Conservation (phyloP, 2,797 vertebrate species). For the Xyrichtys novacula region DNA sequence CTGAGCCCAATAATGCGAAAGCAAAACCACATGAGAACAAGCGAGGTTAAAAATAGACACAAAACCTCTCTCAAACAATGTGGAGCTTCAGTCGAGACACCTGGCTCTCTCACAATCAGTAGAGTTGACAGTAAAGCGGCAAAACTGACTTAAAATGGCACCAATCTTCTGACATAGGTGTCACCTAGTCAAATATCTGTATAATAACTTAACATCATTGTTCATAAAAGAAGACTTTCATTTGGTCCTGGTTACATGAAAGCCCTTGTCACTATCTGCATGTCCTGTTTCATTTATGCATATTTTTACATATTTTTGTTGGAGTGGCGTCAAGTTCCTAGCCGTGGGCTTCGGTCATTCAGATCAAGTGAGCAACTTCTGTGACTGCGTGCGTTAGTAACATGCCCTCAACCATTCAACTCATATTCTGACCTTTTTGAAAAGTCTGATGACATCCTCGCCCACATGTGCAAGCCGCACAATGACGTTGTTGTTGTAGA, state of each 20-base stretch:
- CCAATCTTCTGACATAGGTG: not conserved
- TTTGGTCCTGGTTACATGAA: not conserved
- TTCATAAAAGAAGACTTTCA: constrained; percentile 2
- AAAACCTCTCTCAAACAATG: not conserved
- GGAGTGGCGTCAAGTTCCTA: constrained; percentile 28
- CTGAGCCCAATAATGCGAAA: constrained; percentile 5
- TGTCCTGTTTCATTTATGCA: constrained; percentile 1
- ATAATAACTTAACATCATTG: not conserved
- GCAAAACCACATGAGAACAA: constrained; percentile 4
- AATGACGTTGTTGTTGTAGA: constrained; percentile 99
- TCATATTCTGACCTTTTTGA: constrained; percentile 93
- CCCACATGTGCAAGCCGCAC: constrained; percentile 96
- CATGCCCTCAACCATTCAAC: constrained; percentile 45
- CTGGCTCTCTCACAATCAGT: constrained; percentile 5
- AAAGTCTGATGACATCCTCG: constrained; percentile 98
- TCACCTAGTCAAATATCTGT: not conserved
- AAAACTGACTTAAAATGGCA: not conserved
- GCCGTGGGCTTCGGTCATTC: constrained; percentile 29
- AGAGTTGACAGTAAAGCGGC: not conserved
- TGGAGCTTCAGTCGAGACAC: not conserved
- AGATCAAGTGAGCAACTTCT: constrained; percentile 15
- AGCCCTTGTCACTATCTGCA: not conserved
- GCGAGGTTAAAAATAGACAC: constrained; percentile 12
- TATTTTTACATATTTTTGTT: constrained; percentile 37
- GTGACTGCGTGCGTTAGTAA: constrained; percentile 36